Evolutionary conservation across 2,113 vertebrate genomes (phyloP), one percentile per base, ranked within the genome.

Genomic region (Leucosticte australis): DNA sequence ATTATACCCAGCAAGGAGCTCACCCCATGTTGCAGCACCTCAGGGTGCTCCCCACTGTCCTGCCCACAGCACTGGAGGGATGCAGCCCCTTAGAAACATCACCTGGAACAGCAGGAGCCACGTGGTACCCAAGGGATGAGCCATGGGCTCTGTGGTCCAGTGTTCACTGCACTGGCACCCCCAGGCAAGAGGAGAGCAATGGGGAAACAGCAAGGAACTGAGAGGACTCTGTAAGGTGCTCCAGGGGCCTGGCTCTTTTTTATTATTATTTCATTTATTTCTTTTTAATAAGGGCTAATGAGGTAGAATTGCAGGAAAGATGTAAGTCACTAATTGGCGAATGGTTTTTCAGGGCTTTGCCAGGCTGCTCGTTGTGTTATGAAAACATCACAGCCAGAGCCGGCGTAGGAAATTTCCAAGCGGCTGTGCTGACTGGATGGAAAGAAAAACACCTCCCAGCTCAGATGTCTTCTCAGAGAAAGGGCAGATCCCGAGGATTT

Each of bases 381-480:
- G 89, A 97, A 97, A 97, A 96, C 92, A 96, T 92, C 62, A 73
- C 76, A 91, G 90, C 71, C 15, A 1, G 87, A 95, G 91, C 82
- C 2, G 7, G 70, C 2, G 1, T 79, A 96, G 94, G 96, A 95
- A 97, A 96, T 95, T 96, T 97, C 97, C 96, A 95, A 96, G 90
- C n/a, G 1, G 88, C 85, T 1, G 20, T 50, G 86, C 95, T 95
- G 92, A 92, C 89, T 95, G 92, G 94, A 83, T 96, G 95, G 96
- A 96, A 95, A 96, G 88, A 95, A 95, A 96, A 95, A 96, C 90
- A 87, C 69, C 77, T 85, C 90, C 80, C 75, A 60, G 89, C 94
- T 97, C 65, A 71, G 91, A 95, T 94, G 95, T 95, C 94, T 94
- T 87, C 79, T 74, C 20, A 14, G 90, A 88, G 95, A 92, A 94